Percentiles rank a stretch among this genome's conserved stretches.
Evolutionary conservation across 2,113 vertebrate species (phyloP).

Genomic region (Nycticebus coucang): DNA sequence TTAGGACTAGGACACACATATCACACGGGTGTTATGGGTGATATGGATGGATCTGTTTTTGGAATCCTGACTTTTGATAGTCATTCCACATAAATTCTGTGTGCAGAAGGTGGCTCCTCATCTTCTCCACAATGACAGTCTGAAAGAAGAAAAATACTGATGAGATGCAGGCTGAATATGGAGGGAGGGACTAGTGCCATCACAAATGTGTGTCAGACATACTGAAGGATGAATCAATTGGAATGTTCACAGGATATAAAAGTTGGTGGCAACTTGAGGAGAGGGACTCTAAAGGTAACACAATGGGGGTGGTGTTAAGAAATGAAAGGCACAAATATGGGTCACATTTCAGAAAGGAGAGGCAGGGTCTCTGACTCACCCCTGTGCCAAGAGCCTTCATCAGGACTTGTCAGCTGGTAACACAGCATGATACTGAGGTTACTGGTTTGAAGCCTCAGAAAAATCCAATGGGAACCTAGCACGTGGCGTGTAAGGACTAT

Average conservation of each 20-base stretch:
- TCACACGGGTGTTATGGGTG: neutral
- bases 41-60: neutral
- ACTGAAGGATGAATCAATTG: neutral
- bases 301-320: too few species aligned
- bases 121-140: neutral
- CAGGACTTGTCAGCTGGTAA: neutral
- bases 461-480: neutral
- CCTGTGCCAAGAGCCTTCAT: neutral
- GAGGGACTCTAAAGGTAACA: neutral
- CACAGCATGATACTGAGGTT: neutral
- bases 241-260: neutral
- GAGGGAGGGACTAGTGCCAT: neutral
- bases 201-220: neutral
- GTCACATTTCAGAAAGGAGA: neutral
- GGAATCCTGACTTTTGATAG: neutral
- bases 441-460: neutral
- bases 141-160: neutral
- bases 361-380: neutral
- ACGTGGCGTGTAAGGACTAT: neutral
- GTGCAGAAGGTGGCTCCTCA: neutral
- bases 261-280: neutral
- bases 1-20: neutral
- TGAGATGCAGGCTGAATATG: neutral
- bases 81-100: neutral
- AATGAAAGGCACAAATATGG: too few species aligned